Evolutionary conservation across 2,113 vertebrate species (phyloP), one percentile per base, ranked within the genome.

Genomic region (Pomatostomus ruficeps): DNA sequence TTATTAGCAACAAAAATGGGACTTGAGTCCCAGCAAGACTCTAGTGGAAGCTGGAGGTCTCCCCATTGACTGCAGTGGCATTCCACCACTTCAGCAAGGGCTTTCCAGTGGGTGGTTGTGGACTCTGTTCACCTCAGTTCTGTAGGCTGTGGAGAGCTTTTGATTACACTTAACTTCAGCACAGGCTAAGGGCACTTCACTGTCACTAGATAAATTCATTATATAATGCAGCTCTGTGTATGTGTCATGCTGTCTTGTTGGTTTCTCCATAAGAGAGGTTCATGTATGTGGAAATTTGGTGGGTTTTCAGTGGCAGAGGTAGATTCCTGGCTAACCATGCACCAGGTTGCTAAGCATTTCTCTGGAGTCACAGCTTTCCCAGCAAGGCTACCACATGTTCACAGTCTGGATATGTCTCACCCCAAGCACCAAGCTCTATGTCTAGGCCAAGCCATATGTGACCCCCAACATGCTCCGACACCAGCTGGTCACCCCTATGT

Each of bases 251-350:
- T 42, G 18, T 45, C 38, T 58, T 29, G 17, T n/a, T 57, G 24
- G 10, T 43, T 77, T 38, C 35, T 67, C 36, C 12, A 7, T 25
- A 61, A 88, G 24, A 18, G 26, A 51, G 33, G n/a, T 61, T 68
- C n/a, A 11, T 1, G 1, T 65, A 43, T 1, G 0, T 38, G 54
- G 52, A 59, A 72, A 48, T 75, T 7, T 45, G 14, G 6, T n/a
- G 51, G 21, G 10, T 11, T 46, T 77, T 59, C 42, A 33, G 55
- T 4, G 23, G n/a, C 35, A 75, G 43, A 42, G 70, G 57, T 73
- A 72, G 45, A 38, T 29, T 51, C 26, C 78, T 51, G 29, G 22
- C 28, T 46, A 87, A 58, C 35, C 16, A 7, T 17, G 14, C 2
- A 7, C 22, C 25, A 74, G n/a, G n/a, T n/a, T n/a, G n/a, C n/a